A percentile compares a stretch with the other conserved stretches of the same genome.
Conservation (phyloP, 2,888 invertebrate genomes). For the Platycheirus rosarum region DNA sequence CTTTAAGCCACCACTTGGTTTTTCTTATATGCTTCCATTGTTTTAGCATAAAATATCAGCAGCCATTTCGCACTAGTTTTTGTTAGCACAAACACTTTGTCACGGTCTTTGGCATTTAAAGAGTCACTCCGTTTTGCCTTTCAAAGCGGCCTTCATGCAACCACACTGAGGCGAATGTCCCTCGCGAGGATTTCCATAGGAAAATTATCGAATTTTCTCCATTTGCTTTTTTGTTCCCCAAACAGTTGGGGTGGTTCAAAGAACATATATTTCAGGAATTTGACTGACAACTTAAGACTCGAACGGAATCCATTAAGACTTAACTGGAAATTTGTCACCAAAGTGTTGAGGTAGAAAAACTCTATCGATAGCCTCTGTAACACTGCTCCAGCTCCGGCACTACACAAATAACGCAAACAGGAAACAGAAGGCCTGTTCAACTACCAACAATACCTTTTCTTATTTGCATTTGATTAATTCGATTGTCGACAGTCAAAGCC, state of each 20-base stretch:
- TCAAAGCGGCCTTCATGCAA: background rate
- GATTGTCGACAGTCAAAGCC: constrained; percentile 37
- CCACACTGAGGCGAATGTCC: background rate
- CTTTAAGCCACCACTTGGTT: constrained; percentile 19
- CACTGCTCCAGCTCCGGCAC: background rate
- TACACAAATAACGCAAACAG: constrained; percentile 32
- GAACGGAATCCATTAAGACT: constrained; percentile 50
- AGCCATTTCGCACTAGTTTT: constrained; percentile 75
- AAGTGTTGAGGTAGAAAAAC: constrained; percentile 65
- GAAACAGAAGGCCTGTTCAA: constrained; percentile 60
- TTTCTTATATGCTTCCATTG: constrained; percentile 75
- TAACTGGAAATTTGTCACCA: constrained; percentile 63
- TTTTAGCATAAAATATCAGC: constrained; percentile 75
- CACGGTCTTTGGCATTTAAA: constrained; percentile 72
- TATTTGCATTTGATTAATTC: constrained; percentile 73
- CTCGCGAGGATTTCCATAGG: constrained; percentile 39
- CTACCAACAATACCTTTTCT: constrained; percentile 39
- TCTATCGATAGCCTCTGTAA: background rate
- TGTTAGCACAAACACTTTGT: constrained; percentile 75
- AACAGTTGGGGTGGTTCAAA: constrained; percentile 3
- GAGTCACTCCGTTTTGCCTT: constrained; percentile 42
- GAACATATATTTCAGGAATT: constrained; percentile 54
- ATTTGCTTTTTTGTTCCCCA: background rate
- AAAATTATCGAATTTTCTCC: constrained; percentile 44
- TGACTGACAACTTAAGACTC: constrained; percentile 62